Conservation (phyloP, 2,888 invertebrate genomes). For the Folsomia candida region DNA sequence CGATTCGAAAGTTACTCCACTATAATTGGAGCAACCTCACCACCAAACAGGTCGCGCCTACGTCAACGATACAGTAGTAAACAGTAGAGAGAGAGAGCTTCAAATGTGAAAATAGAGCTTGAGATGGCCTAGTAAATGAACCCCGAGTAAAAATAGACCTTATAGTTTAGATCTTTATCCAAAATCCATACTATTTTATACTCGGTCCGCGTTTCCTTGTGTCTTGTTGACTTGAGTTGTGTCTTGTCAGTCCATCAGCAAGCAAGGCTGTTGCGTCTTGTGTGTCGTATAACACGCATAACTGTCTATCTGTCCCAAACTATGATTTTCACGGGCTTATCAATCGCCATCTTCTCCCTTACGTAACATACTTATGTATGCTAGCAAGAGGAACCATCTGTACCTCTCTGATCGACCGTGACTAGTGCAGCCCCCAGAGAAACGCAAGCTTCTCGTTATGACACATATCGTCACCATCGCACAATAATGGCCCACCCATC, state of each 20-base stretch:
- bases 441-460: background rate
- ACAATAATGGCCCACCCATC: background rate
- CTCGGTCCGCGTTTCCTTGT: background rate
- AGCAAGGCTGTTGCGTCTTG: background rate
- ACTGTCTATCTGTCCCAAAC: background rate
- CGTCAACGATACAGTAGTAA: background rate
- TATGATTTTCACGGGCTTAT: background rate
- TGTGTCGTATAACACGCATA: background rate
- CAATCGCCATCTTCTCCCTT: background rate
- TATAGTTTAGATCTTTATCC: background rate
- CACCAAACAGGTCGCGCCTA: no score
- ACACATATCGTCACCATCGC: no score
- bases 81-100: no score
- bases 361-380: background rate
- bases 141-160: background rate
- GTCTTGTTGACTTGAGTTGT: background rate
- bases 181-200: no score
- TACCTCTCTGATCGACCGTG: no score
- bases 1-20: no score
- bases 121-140: conserved; percentile 4
- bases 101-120: background rate
- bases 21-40: no score
- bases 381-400: background rate
- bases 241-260: background rate
- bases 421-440: no score